phyloP scores from a whole-genome alignment of 2,888 invertebrate genomes.

The Pyrrhia umbra region DNA sequence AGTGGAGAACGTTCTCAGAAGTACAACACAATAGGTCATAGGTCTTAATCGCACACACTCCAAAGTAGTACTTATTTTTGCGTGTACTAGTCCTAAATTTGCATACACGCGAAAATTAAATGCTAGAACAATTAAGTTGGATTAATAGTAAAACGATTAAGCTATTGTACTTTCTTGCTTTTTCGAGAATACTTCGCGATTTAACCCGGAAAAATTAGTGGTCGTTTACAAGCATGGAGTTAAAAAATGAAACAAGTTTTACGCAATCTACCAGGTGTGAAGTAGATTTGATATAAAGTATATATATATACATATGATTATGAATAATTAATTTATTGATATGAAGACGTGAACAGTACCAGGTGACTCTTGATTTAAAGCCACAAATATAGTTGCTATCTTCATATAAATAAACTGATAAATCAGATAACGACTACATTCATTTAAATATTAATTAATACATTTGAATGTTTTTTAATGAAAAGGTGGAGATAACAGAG shows the following conservation, averaged over 20 bases:
- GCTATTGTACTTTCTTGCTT: conserved; percentile 37
- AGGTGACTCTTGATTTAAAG: neutral
- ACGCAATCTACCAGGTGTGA: neutral
- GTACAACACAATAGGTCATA: conserved; percentile 1
- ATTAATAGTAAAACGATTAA: conserved; percentile 42
- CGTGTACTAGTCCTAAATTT: neutral
- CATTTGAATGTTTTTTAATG: neutral
- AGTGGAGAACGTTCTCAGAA: conserved; percentile 25
- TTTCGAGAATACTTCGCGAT: conserved; percentile 23
- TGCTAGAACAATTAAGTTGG: conserved; percentile 20
- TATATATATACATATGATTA: too few relatives aligned
- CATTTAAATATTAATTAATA: neutral
- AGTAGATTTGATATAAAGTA: conserved; percentile 4
- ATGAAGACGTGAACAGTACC: neutral
- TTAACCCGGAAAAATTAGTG: conserved; percentile 15
- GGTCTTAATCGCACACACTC: neutral
- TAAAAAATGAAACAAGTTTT: conserved; percentile 7
- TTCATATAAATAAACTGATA: neutral
- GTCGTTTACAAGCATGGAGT: conserved; percentile 4
- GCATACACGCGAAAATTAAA: neutral
- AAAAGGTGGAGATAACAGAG: neutral
- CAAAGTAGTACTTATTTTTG: conserved; percentile 20
- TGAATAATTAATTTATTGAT: neutral
- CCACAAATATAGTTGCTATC: neutral
- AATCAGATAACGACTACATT: neutral